Evolutionary conservation across 2,888 invertebrate species (phyloP).

Genomic region (Hypomecis punctinalis): DNA sequence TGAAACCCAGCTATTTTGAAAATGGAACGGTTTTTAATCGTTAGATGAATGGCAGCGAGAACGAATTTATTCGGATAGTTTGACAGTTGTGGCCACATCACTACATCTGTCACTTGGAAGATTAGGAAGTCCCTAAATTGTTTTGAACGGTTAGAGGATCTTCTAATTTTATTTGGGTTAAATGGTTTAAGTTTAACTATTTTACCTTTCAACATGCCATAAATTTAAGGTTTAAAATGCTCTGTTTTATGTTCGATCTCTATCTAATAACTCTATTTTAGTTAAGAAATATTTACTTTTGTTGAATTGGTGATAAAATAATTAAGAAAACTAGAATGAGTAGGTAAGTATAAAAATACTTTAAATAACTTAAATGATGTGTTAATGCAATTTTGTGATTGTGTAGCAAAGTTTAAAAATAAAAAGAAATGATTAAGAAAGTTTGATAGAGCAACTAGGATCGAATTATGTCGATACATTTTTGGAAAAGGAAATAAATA

Average conservation of each 20-base stretch:
- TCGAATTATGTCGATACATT: too few relatives aligned
- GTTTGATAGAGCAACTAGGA: too few relatives aligned
- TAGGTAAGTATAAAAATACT: too few relatives aligned
- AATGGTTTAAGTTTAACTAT: not conserved
- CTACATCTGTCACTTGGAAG: slow-evolving; percentile 37
- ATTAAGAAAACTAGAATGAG: too few relatives aligned
- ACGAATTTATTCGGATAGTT: slow-evolving; percentile 31
- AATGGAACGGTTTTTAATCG: slow-evolving; percentile 39
- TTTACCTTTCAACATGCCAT: not conserved
- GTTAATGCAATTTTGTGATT: too few relatives aligned
- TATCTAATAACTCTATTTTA: too few relatives aligned
- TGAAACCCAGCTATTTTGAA: slow-evolving; percentile 40
- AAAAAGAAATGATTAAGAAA: too few relatives aligned
- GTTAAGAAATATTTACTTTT: too few relatives aligned
- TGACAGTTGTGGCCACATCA: slow-evolving; percentile 37
- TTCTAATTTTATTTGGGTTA: slow-evolving; percentile 11
- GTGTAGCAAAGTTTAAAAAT: too few relatives aligned
- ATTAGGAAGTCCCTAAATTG: slow-evolving; percentile 32
- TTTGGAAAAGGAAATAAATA: too few relatives aligned
- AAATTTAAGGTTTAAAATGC: not conserved
- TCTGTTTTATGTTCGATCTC: not conserved
- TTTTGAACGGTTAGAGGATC: not conserved
- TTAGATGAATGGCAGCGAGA: slow-evolving; percentile 37
- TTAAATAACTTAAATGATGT: too few relatives aligned
- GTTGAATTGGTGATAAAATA: too few relatives aligned